Base-by-base conservation (phyloP, 1,140 invertebrate genomes). In the Carposina sasakii region DNA sequence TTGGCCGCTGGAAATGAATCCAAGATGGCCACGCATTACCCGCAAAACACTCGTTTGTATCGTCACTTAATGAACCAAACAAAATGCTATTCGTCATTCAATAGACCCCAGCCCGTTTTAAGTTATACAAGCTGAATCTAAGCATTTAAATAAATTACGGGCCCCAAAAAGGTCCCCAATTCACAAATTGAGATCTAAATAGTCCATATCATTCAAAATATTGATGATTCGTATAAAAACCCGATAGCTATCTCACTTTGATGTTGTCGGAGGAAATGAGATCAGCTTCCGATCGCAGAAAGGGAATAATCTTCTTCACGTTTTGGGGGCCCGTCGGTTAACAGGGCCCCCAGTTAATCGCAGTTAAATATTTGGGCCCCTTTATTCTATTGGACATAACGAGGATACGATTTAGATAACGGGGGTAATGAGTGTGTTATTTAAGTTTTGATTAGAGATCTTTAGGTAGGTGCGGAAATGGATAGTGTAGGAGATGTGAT, bases 181-280 rank as follows among this genome's bases (percentile, higher is more conserved):
- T n/a, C n/a, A n/a, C n/a, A n/a, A n/a, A n/a, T n/a, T n/a, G n/a
- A n/a, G n/a, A n/a, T n/a, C 67, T 77, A 82, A 77, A 71, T 74
- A 81, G 61, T 73, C 43, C 61, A 62, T 59, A 54, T 59, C 70
- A 63, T 71, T 71, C 63, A 71, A 79, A 79, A 83, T 81, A 83
- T 79, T 72, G 77, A 76, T 73, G 76, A 81, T 75, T 77, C 77
- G 42, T 74, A 77, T 79, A 82, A 68, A 77, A 81, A 81, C 72
- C 67, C 75, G 75, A 83, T 81, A 71, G 72, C 74, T 76, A 77
- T 75, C 74, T 72, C 69, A 79, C 76, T 83, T 81, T 81, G 76
- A 81, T 81, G 79, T 81, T 77, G 79, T 76, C 77, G 65, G 61
- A 75, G 79, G 79, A 81, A 81, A 83, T 83, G 70, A 74, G 79